Base-by-base conservation (phyloP, 2,797 vertebrate species). In the Thripadectes ignobilis region DNA sequence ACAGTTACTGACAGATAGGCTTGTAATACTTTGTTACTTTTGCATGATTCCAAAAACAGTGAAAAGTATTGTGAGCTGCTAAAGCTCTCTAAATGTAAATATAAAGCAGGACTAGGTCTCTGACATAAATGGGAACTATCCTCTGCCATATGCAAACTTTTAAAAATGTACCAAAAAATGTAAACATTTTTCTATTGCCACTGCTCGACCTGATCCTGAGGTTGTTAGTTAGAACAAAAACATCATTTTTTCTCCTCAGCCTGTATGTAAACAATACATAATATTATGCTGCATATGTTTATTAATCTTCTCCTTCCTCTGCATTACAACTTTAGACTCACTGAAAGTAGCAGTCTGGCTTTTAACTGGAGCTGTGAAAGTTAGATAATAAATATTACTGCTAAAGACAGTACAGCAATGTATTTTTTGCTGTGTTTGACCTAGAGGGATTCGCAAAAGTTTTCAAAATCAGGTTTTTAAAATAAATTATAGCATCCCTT, bases 161-260 rank as follows among this genome's bases (percentile, higher is more conserved):
- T 32, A 11, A 71, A 57, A 85, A 46, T 55, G 38, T 9, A 21
- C 2, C 8, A 11, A 75, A 83, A 73, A 39, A 2, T 0, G 0
- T 26, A 63, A 85, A 15, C 15, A 14, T 45, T 87, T 89, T 62
- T 59, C 18, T 80, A 4, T 30, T 59, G 18, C 9, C 67, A 3
- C 16, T 49, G 3, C 27, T 88, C 17, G 15, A 8, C 6, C 45
- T 74, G 24, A 52, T 83, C 15, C 43, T 66, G 24, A 49, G 22
- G 13, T 19, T 69, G 5, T 79, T 55, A 39, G 68, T 62, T 22
- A 59, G 18, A 68, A 29, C 4, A 38, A 51, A 88, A 36, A 46
- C 19, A 32, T 52, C 12, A 17, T 49, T 61, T 65, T 65, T 41
- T 80, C 9, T 10, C 4, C 7, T 65, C 17, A 41, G 10, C 3